phyloP scores from a whole-genome alignment of 2,888 invertebrate genomes.

The Euzetes globulus region DNA sequence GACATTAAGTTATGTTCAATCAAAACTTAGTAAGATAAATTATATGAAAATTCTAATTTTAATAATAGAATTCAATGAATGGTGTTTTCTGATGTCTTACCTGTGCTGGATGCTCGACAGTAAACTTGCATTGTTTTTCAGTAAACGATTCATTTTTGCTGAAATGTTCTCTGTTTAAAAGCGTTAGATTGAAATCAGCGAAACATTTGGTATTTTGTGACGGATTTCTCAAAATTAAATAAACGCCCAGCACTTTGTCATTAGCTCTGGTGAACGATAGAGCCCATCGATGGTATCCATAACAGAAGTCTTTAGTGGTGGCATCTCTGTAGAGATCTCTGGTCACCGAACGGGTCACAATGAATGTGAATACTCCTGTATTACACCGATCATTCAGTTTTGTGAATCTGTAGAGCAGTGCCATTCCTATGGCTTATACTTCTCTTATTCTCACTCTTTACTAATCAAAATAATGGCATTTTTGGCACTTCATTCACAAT shows the following conservation, averaged over 20 bases:
- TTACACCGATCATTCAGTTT: conserved; percentile 71
- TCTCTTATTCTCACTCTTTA: too few relatives aligned
- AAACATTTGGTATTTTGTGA: conserved; percentile 62
- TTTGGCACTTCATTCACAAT: too few relatives aligned
- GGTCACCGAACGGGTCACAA: conserved; percentile 67
- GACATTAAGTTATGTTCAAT: too few relatives aligned
- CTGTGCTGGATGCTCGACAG: conserved; percentile 44
- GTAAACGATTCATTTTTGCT: conserved; percentile 71
- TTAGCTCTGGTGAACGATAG: conserved; percentile 69
- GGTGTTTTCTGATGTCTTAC: too few relatives aligned
- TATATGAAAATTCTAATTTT: too few relatives aligned
- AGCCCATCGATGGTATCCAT: conserved; percentile 73
- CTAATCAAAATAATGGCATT: too few relatives aligned
- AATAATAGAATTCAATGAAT: too few relatives aligned
- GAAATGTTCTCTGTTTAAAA: conserved; percentile 72
- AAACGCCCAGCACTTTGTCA: conserved; percentile 68
- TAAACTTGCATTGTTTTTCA: conserved; percentile 61
- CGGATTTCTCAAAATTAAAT: conserved; percentile 66
- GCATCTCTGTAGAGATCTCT: conserved; percentile 70
- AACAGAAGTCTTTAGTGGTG: conserved; percentile 71
- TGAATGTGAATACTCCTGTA: conserved; percentile 69
- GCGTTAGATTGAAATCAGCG: conserved; percentile 70
- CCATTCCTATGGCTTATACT: too few relatives aligned
- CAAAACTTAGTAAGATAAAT: too few relatives aligned
- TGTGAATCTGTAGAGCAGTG: conserved; percentile 70